A percentile compares a stretch with the other conserved stretches of the same genome.
Evolutionary conservation across 2,113 vertebrate species (phyloP).

Genomic region (Abramis brama): DNA sequence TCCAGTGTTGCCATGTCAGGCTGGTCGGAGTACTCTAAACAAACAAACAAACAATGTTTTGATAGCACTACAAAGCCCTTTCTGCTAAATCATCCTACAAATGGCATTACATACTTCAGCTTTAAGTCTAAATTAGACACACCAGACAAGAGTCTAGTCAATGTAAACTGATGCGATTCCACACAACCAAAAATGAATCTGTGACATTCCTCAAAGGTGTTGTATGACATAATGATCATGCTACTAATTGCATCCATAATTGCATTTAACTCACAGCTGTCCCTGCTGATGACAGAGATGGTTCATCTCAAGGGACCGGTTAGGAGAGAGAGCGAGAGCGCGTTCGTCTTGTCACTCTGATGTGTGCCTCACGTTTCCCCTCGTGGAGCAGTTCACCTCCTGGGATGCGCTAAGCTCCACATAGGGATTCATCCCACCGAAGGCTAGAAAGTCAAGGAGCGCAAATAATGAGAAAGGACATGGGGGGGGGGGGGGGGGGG

Average conservation of each 20-base stretch:
- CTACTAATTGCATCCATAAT: conserved; percentile 29
- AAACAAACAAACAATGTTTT: neutral
- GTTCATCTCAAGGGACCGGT: conserved; percentile 17
- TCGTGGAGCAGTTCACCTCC: conserved; percentile 47
- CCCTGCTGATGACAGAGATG: neutral
- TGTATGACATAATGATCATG: conserved; percentile 18
- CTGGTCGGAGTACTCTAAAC: neutral
- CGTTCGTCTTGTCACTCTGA: conserved; percentile 38
- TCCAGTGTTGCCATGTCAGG: neutral
- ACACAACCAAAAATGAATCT: neutral
- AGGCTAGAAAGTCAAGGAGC: conserved; percentile 54
- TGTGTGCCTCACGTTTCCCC: conserved; percentile 39
- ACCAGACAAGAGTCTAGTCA: neutral
- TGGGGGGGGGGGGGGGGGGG: neutral
- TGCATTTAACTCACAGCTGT: conserved; percentile 17
- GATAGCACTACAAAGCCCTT: neutral
- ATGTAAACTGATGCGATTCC: neutral
- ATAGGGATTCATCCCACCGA: conserved; percentile 51
- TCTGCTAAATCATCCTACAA: neutral
- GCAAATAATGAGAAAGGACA: conserved; percentile 46
- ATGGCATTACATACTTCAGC: neutral
- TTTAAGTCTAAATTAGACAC: neutral
- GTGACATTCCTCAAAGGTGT: conserved; percentile 17
- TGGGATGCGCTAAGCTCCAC: conserved; percentile 46
- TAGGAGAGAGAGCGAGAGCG: conserved; percentile 27